Conservation (phyloP, 2,888 invertebrate genomes). For the Acleris holmiana region DNA sequence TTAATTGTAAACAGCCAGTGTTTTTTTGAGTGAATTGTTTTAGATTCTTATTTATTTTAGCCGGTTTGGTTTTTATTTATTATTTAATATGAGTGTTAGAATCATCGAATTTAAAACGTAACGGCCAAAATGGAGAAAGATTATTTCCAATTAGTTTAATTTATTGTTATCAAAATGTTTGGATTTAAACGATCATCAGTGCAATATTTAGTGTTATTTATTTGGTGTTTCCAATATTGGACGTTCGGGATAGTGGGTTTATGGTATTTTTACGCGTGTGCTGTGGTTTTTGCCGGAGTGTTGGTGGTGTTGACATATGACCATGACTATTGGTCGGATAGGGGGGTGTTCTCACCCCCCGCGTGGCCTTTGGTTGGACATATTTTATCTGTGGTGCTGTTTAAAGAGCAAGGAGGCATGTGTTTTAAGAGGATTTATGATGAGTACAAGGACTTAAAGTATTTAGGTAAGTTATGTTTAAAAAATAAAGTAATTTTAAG, state of each 20-base stretch:
- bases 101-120: background rate
- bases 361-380: slow-evolving; percentile 74
- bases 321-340: slow-evolving; percentile 71
- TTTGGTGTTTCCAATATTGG: slow-evolving; percentile 62
- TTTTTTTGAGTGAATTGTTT: background rate
- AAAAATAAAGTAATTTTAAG: background rate
- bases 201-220: slow-evolving; percentile 54
- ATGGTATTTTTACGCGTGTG: slow-evolving; percentile 56
- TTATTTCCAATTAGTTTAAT: slow-evolving; percentile 30
- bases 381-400: slow-evolving; percentile 66
- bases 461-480: slow-evolving; percentile 59
- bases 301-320: slow-evolving; percentile 68
- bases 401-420: slow-evolving; percentile 76
- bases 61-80: background rate
- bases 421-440: slow-evolving; percentile 76
- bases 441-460: slow-evolving; percentile 61
- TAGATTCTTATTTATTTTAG: background rate
- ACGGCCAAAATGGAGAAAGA: slow-evolving; percentile 33
- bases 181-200: slow-evolving; percentile 67
- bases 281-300: slow-evolving; percentile 48
- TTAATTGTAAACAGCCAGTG: slow-evolving; percentile 6
- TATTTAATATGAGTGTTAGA: too few relatives aligned
- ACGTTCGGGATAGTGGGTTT: slow-evolving; percentile 59
- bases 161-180: slow-evolving; percentile 62
- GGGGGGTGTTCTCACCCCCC: slow-evolving; percentile 72